Conservation (phyloP, 2,888 invertebrate species). For the Eucera pruinosa region DNA sequence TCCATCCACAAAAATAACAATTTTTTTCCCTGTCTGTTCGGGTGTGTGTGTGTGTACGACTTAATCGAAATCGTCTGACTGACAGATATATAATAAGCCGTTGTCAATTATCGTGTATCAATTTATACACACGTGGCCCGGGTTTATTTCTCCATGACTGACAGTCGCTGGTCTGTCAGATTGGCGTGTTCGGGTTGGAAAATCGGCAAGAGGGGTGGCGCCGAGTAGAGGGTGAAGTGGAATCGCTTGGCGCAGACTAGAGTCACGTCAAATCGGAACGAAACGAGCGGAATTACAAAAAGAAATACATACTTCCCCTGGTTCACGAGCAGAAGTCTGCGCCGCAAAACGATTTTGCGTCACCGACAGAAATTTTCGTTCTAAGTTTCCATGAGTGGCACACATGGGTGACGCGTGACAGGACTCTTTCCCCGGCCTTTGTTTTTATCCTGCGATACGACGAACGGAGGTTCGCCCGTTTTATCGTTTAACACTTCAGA, state of each 20-base stretch:
- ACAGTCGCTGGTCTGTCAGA: constrained; percentile 66
- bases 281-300: constrained; percentile 64
- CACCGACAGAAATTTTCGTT: constrained; percentile 63
- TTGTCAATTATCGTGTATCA: constrained; percentile 79
- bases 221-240: constrained; percentile 30
- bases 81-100: constrained; percentile 79
- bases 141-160: constrained; percentile 78
- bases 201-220: not conserved
- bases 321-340: constrained; percentile 35
- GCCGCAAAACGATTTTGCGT: constrained; percentile 63
- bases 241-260: constrained; percentile 8
- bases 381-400: constrained; percentile 28
- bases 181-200: constrained; percentile 39
- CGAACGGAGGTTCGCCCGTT: constrained; percentile 38
- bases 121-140: constrained; percentile 69
- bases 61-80: constrained; percentile 74
- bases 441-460: constrained; percentile 38
- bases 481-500: constrained; percentile 44
- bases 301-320: constrained; percentile 31
- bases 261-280: constrained; percentile 59
- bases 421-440: constrained; percentile 18
- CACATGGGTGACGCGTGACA: constrained; percentile 4
- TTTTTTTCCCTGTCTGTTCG: constrained; percentile 10
- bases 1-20: constrained; percentile 23
- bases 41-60: constrained; percentile 63